A percentile compares a stretch with the other conserved stretches of the same genome.
These are phyloP conservation scores for Cheilosia urbana DNA, from an alignment of 2,888 invertebrate genomes.

Conservation along the genomic window DNA sequence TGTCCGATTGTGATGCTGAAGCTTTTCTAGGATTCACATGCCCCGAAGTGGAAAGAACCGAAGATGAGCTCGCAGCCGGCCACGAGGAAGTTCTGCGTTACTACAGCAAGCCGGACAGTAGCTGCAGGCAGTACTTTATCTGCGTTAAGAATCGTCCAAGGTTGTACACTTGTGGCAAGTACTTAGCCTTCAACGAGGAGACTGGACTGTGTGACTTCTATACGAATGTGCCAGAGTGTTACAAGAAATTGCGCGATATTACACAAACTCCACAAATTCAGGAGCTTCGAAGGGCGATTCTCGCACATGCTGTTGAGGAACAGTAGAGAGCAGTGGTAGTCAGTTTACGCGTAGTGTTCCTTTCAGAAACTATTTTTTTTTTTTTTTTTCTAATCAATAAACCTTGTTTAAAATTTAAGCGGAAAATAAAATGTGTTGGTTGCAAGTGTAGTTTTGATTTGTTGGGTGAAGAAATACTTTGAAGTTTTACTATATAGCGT, in stretches of 20 bases:
- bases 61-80: constrained; percentile 79
- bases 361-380: constrained; percentile 6
- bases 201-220: constrained; percentile 88
- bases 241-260: constrained; percentile 80
- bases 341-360: constrained; percentile 9
- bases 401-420: constrained; percentile 13
- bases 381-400: no score
- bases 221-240: constrained; percentile 81
- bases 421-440: constrained; percentile 46
- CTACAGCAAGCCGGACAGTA: constrained; percentile 85
- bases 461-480: not conserved
- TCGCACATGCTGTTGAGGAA: constrained; percentile 22
- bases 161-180: constrained; percentile 90
- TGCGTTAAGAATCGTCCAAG: constrained; percentile 91
- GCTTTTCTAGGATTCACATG: constrained; percentile 91
- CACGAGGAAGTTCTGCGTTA: constrained; percentile 82
- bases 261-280: constrained; percentile 47
- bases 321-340: not conserved
- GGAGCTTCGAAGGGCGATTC: constrained; percentile 31
- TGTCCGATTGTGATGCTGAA: constrained; percentile 91
- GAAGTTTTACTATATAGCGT: not conserved
- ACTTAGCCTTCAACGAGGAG: constrained; percentile 90
- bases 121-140: constrained; percentile 92
- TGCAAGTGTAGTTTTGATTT: not conserved
- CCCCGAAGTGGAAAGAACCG: constrained; percentile 85